Base-by-base conservation (phyloP, 2,888 invertebrate species). In the Onchidella celtica region DNA sequence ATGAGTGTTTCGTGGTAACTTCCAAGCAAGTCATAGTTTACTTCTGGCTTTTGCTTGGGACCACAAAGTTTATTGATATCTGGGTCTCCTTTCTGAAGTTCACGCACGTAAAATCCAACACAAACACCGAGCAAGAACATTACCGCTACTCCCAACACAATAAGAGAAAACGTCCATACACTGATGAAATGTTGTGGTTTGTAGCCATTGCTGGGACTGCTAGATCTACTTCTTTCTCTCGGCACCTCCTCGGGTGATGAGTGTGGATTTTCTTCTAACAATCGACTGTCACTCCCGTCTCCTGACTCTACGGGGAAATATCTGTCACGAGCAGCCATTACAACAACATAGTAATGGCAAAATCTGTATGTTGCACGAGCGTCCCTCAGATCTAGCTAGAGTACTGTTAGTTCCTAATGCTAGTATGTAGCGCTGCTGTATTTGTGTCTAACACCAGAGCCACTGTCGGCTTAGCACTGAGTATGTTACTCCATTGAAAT, bases 61-160 rank as follows among this genome's bases (percentile, higher is more conserved):
- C 74, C 77, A 68, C 79, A 81, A 0, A 55, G 57, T 27, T 83
- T 82, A 24, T 81, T 40, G 2, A 69, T 65, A 40, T 80, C 65
- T 68, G 36, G 59, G n/a, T 78, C 59, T 0, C 86, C 83, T 63
- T 83, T 84, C 70, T 86, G 86, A 75, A 86, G 84, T 61, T 88
- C 90, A 78, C 88, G 84, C 68, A 89, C 85, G 66, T 87, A 88
- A 85, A 88, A 89, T 70, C 90, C 90, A 17, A 89, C 83, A 17
- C 88, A 84, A 57, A 89, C 81, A 57, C 90, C 89, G 14, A 88
- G 72, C 36, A 89, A 83, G 86, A 90, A 89, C 76, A 89, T 82
- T 11, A 87, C 86, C 55, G 87, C 83, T 73, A 89, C 78, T 40
- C 86, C 87, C 27, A 89, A 63, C 47, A 88, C 66, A 38, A 87